These are phyloP conservation scores for Crambe crambe DNA, from an alignment of 37 sponge, comb jelly and placozoan species.

Conservation along the genomic window DNA sequence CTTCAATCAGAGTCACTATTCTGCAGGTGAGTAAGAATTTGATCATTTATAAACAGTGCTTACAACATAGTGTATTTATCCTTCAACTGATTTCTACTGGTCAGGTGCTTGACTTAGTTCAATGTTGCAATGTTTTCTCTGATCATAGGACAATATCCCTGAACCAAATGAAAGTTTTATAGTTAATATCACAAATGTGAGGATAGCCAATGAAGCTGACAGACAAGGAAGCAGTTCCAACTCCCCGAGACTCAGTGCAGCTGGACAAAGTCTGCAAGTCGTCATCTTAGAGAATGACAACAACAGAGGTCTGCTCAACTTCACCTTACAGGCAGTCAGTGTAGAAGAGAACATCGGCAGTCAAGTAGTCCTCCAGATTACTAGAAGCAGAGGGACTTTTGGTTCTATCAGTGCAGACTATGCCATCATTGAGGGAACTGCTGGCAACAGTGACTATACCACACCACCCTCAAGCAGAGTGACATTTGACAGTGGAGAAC, in stretches of 20 bases:
- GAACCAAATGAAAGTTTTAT: slow-evolving; percentile 66
- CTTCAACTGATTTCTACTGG: too few species aligned
- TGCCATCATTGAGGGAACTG: slow-evolving; percentile 28
- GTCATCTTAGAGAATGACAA: slow-evolving; percentile 72
- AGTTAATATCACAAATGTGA: slow-evolving; percentile 70
- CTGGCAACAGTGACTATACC: slow-evolving; percentile 50
- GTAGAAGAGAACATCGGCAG: slow-evolving; percentile 50
- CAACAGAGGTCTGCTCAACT: slow-evolving; percentile 55
- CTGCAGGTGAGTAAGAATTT: slow-evolving; percentile 49
- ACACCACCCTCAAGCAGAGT: slow-evolving; percentile 20
- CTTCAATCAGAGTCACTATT: slow-evolving; percentile 60
- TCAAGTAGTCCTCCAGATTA: slow-evolving; percentile 25
- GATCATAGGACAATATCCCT: slow-evolving; percentile 59
- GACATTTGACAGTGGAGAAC: slow-evolving; percentile 6
- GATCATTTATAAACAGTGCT: too few species aligned
- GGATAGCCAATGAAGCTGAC: slow-evolving; percentile 47
- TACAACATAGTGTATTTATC: too few species aligned
- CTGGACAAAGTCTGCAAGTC: slow-evolving; percentile 27
- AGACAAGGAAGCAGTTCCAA: slow-evolving; percentile 35
- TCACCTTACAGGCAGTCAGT: slow-evolving; percentile 19
- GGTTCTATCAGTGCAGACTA: slow-evolving; percentile 62
- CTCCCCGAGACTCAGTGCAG: slow-evolving; percentile 44
- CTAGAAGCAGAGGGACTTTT: slow-evolving; percentile 60
- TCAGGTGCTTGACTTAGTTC: too few species aligned
- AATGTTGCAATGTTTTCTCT: too few species aligned